These are phyloP conservation scores for Tuta absoluta DNA, from an alignment of 2,888 invertebrate genomes.

Conservation along the genomic window DNA sequence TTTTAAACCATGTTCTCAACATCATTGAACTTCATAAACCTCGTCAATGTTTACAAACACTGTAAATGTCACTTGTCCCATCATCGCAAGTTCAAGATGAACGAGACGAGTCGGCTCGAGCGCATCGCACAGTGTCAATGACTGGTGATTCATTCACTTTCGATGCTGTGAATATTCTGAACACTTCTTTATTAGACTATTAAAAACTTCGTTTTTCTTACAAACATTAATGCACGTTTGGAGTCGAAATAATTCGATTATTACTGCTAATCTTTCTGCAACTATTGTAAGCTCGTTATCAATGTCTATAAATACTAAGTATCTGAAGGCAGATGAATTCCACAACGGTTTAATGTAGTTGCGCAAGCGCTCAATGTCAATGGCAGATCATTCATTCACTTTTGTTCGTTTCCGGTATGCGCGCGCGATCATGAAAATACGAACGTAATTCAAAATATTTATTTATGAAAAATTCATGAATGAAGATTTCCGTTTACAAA, in stretches of 20 bases:
- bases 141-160: conserved; percentile 58
- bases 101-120: conserved; percentile 35
- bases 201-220: not conserved
- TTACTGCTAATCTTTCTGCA: no score
- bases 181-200: not conserved
- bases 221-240: not conserved
- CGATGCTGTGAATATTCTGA: conserved; percentile 31
- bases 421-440: conserved; percentile 3
- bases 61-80: conserved; percentile 55
- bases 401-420: conserved; percentile 45
- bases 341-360: not conserved
- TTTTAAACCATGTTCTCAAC: no score
- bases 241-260: no score
- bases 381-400: conserved; percentile 58
- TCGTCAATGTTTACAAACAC: conserved; percentile 41
- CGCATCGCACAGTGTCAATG: conserved; percentile 48
- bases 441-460: conserved; percentile 19
- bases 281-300: not conserved
- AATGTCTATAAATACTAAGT: not conserved
- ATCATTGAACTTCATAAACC: not conserved
- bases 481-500: not conserved
- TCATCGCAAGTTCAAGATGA: conserved; percentile 74
- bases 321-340: not conserved
- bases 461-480: not conserved
- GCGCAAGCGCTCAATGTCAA: conserved; percentile 42